phyloP scores from a whole-genome alignment of 2,888 invertebrate species.

The Pammene fasciana region DNA sequence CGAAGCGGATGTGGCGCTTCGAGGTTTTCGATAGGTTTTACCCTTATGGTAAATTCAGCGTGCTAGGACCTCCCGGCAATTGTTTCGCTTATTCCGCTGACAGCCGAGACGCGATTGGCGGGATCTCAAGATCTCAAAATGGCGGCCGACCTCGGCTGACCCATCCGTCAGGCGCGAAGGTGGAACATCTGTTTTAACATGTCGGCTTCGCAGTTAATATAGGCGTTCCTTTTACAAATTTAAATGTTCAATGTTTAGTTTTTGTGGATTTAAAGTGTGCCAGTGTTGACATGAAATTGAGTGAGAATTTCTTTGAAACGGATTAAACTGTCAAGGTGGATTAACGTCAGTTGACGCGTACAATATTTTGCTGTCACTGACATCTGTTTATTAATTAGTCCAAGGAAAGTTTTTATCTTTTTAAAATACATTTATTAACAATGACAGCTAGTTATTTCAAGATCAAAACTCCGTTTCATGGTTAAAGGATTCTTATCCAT shows the following conservation, averaged over 20 bases:
- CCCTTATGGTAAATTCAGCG: slow-evolving; percentile 23
- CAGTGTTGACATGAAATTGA: slow-evolving; percentile 36
- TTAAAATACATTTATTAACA: not conserved
- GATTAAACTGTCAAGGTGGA: slow-evolving; percentile 30
- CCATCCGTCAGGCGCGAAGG: slow-evolving; percentile 76
- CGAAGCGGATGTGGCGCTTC: not conserved
- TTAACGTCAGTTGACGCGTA: slow-evolving; percentile 21
- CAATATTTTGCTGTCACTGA: slow-evolving; percentile 21
- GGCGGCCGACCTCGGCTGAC: slow-evolving; percentile 78
- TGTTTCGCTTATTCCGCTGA: slow-evolving; percentile 72
- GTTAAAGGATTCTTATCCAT: too few relatives aligned
- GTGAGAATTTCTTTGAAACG: slow-evolving; percentile 29
- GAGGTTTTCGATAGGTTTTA: slow-evolving; percentile 12
- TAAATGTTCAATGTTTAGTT: slow-evolving; percentile 46
- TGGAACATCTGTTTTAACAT: slow-evolving; percentile 81
- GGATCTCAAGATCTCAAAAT: slow-evolving; percentile 75
- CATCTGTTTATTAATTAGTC: slow-evolving; percentile 42
- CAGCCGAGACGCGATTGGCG: slow-evolving; percentile 74
- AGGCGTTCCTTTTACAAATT: slow-evolving; percentile 61
- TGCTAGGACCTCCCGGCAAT: slow-evolving; percentile 59
- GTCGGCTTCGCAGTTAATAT: slow-evolving; percentile 75
- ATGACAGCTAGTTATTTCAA: not conserved
- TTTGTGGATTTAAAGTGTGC: slow-evolving; percentile 33
- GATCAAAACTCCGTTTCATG: too few relatives aligned
- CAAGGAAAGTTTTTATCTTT: slow-evolving; percentile 43